Conservation (phyloP, 2,113 vertebrate genomes). For the Climacteris rufus region DNA sequence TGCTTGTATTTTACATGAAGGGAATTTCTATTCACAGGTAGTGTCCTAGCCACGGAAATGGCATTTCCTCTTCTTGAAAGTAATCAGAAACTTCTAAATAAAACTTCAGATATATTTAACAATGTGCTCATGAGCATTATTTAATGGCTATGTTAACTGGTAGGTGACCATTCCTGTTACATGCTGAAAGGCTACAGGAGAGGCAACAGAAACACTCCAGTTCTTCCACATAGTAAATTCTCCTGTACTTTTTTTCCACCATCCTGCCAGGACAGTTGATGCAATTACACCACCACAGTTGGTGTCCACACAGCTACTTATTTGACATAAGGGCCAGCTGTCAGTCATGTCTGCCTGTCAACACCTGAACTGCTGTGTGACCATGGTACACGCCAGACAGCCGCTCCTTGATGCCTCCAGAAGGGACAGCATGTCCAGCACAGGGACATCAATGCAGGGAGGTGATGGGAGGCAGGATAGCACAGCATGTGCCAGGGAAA, state of each 20-base stretch:
- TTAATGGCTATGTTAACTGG: not conserved
- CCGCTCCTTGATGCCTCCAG: not conserved
- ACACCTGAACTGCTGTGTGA: not conserved
- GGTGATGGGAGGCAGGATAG: not conserved
- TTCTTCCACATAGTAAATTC: not conserved
- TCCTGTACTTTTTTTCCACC: not conserved
- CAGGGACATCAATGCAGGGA: fast-evolving
- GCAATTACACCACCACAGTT: not conserved
- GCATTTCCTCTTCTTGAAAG: not conserved
- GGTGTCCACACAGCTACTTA: not conserved
- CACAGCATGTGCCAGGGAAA: not conserved
- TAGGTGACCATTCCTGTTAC: not conserved
- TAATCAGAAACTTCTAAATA: not conserved
- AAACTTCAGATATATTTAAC: not conserved
- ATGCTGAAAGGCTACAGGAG: not conserved
- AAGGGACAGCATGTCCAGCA: not conserved
- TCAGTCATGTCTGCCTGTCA: not conserved
- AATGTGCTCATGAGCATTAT: not conserved
- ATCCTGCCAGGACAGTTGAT: not conserved
- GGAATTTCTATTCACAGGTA: not conserved
- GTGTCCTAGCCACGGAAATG: not conserved
- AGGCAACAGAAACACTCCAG: not conserved
- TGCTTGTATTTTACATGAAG: not conserved
- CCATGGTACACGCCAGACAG: not conserved
- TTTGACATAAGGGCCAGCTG: not conserved